Evolutionary conservation across 1,140 invertebrate genomes (phyloP).

Genomic region (Drosophila sproati): DNA sequence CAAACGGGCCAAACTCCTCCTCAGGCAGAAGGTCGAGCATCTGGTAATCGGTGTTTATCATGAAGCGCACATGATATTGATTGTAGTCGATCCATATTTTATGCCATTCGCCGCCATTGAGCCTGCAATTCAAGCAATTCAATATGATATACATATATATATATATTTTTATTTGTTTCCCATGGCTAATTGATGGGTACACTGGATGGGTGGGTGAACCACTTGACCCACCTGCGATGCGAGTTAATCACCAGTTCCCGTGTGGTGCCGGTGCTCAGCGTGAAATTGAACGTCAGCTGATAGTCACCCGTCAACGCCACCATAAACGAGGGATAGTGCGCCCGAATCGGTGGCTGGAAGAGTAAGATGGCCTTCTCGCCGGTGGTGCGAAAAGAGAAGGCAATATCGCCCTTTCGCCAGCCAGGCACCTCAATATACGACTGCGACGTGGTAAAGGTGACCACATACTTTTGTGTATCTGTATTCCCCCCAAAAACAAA

Average conservation of each 20-base stretch:
- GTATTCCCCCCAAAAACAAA: conserved; percentile 1
- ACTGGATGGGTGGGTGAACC: not conserved
- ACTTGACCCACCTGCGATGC: conserved; percentile 85
- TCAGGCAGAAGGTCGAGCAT: conserved; percentile 94
- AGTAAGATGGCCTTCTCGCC: conserved; percentile 94
- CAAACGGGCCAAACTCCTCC: conserved; percentile 95
- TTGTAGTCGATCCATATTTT: conserved; percentile 98
- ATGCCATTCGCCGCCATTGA: conserved; percentile 97
- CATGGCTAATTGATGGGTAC: not conserved
- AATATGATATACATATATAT: not conserved
- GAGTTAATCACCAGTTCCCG: conserved; percentile 93
- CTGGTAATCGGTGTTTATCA: conserved; percentile 94
- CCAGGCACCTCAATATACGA: conserved; percentile 96
- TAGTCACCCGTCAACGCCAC: conserved; percentile 94
- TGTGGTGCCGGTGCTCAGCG: conserved; percentile 92
- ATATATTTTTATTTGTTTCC: conserved; percentile 2
- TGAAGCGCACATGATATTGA: conserved; percentile 96
- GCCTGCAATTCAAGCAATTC: conserved; percentile 71
- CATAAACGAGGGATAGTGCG: conserved; percentile 95
- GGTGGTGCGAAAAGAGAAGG: conserved; percentile 96
- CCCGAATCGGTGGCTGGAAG: conserved; percentile 94
- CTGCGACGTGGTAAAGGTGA: conserved; percentile 96
- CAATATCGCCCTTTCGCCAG: conserved; percentile 95
- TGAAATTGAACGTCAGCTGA: conserved; percentile 95
- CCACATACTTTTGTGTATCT: conserved; percentile 96